Evolutionary conservation across 2,797 vertebrate species (phyloP), one percentile per base, ranked within the genome.

Genomic region (Rhinoraja longicauda): DNA sequence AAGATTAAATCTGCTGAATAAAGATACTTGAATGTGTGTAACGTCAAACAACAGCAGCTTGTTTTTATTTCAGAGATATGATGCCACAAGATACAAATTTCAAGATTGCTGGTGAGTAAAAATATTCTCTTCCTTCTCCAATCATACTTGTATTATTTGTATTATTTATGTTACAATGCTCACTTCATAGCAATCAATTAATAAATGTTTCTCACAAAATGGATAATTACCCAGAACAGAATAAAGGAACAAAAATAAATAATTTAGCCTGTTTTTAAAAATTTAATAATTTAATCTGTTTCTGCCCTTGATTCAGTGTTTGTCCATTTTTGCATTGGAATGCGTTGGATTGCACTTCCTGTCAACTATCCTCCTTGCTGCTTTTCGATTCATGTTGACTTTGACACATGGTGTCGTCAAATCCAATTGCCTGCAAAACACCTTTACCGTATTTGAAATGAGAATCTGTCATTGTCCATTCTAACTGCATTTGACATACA

Each of bases 71-170:
- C 39, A 92, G 90, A 9, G 45, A 92, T 21, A 8, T 39, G 90
- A 92, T 92, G 21, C 24, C 90, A 73, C 70, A 53, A n/a, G 53
- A 73, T 26, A 39, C 88, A 92, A 53, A 75, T 45, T 53, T 26
- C 36, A 90, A 64, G 36, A 92, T 92, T 92, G 24, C 90, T 75
- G 90, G 90, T 92, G 39, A 92, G 90, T 92, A n/a, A 53, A 24
- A 29, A 57, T 24, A 53, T 92, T 24, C 13, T 29, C 70, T 92
- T 75, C 45, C 24, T 72, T 72, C 70, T 4, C 70, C 8, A 17
- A 13, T 92, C 26, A 92, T 92, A 39, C 26, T 39, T 90, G 36
- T 90, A n/a, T 64, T 64, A 78, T 81, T 6, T 81, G 24, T 78
- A 45, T 81, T 45, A 15, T 86, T 86, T 59, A n/a, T 86, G 29